Base-by-base conservation (phyloP, 2,797 vertebrate genomes). In the Sparidentex hasta region DNA sequence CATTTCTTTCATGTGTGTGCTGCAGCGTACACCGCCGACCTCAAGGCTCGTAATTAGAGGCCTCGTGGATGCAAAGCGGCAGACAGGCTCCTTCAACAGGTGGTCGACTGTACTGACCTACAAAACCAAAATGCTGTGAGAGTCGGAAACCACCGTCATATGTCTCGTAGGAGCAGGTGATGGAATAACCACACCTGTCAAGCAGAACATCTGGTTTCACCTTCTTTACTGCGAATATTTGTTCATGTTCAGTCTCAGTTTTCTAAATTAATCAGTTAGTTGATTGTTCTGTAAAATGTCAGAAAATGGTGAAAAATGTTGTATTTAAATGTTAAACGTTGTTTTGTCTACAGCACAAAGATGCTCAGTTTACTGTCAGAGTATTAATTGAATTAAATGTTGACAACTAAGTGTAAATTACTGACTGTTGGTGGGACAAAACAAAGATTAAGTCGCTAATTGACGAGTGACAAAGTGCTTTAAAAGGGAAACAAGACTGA, bases 1-100 rank as follows among this genome's bases (percentile, higher is more conserved):
- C 76, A 95, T 95, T 92, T 91, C n/a, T 90, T 88, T 71, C 69
- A 52, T 63, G 51, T 54, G 81, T 84, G 57, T 52, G 38, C 82
- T 90, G 71, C 80, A 83, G 77, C 13, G 76, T 90, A 81, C 80
- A 59, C 82, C 7, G 12, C 69, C 54, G 71, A 74, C 83, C 88
- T 92, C 76, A 82, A 73, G 64, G 81, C 50, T 63, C 55, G 80
- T 90, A 84, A 93, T 93, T 85, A 93, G 75, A 87, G 82, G 59
- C 66, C 61, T 78, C 17, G n/a, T 65, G 72, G 80, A 82, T 87
- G 83, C 76, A 82, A 73, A 84, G 57, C 23, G 0, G 47, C 77
- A 87, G 73, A 76, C 67, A 56, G 71, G 17, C 75, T 74, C 66
- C 82, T 83, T 88, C 59, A 91, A 43, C 87, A 83, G 87, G 78